Percentiles rank a stretch among this genome's conserved stretches.
These are phyloP conservation scores for Onchidella celtica DNA, from an alignment of 2,888 invertebrate species.

Conservation along the genomic window DNA sequence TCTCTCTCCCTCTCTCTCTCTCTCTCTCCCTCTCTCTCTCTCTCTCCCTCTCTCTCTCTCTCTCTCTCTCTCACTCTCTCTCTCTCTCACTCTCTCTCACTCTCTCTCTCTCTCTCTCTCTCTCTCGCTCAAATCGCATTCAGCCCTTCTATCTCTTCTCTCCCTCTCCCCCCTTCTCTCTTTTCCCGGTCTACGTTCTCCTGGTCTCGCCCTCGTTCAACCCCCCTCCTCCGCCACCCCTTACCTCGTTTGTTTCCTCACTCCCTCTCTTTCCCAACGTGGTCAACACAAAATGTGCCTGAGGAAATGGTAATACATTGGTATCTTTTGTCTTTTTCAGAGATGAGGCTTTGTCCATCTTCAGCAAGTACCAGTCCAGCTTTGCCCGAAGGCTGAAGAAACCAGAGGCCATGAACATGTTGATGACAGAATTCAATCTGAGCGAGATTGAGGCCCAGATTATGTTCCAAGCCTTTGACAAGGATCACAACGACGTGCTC, in stretches of 20 bases:
- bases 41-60: not conserved
- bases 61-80: not conserved
- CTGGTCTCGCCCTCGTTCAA: not conserved
- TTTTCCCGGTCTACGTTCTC: not conserved
- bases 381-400: slow-evolving; percentile 66
- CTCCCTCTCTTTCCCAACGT: not conserved
- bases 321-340: too few relatives aligned
- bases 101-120: not conserved
- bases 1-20: too few relatives aligned
- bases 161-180: not conserved
- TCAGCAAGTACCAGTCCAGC: slow-evolving; percentile 69
- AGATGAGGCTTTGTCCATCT: slow-evolving; percentile 66
- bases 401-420: slow-evolving; percentile 63
- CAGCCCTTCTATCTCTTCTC: not conserved
- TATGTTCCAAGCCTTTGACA: slow-evolving; percentile 73
- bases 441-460: slow-evolving; percentile 58
- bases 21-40: too few relatives aligned
- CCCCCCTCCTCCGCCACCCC: not conserved
- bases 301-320: too few relatives aligned
- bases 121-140: not conserved
- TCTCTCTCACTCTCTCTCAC: not conserved
- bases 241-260: not conserved
- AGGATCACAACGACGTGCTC: slow-evolving; percentile 66
- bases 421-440: slow-evolving; percentile 67
- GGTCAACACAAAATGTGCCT: not conserved